Evolutionary conservation across 2,797 vertebrate genomes (phyloP).

Genomic region (Sorex maritimensis): DNA sequence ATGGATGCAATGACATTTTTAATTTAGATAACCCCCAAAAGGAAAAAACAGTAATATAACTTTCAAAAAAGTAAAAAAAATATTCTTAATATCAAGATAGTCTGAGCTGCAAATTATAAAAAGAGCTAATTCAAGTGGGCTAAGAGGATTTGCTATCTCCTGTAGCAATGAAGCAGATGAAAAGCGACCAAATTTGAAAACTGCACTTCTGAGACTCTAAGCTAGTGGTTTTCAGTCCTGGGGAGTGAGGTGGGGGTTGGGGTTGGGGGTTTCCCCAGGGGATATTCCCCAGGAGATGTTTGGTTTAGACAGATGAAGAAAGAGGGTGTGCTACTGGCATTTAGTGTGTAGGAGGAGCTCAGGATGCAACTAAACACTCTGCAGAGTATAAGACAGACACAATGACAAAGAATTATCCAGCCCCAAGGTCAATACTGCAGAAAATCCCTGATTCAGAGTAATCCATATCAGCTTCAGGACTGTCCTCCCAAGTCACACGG

Average conservation of each 20-base stretch:
- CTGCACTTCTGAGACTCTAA: neutral
- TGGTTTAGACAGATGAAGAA: neutral
- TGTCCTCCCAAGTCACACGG: neutral
- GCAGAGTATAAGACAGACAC: neutral
- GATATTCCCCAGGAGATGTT: neutral
- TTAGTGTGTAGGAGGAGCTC: neutral
- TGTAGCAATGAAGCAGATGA: neutral
- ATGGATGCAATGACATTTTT: neutral
- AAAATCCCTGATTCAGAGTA: slow-evolving; percentile 16
- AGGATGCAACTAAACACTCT: neutral
- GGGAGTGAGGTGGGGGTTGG: no score
- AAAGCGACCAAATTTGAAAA: neutral
- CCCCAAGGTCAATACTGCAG: slow-evolving; percentile 18
- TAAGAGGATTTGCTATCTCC: neutral
- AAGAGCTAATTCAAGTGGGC: slow-evolving; percentile 33
- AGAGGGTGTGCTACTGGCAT: neutral
- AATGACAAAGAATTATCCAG: slow-evolving; percentile 31
- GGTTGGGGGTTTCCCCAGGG: neutral
- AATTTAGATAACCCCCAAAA: neutral
- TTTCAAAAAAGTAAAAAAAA: neutral
- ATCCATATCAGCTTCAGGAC: neutral
- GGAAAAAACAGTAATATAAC: slow-evolving; percentile 20
- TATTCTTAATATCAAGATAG: neutral
- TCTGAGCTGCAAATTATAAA: slow-evolving; percentile 72
- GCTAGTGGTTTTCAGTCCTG: neutral